Evolutionary conservation across 2,797 vertebrate species (phyloP).

Genomic region (Falco peregrinus): DNA sequence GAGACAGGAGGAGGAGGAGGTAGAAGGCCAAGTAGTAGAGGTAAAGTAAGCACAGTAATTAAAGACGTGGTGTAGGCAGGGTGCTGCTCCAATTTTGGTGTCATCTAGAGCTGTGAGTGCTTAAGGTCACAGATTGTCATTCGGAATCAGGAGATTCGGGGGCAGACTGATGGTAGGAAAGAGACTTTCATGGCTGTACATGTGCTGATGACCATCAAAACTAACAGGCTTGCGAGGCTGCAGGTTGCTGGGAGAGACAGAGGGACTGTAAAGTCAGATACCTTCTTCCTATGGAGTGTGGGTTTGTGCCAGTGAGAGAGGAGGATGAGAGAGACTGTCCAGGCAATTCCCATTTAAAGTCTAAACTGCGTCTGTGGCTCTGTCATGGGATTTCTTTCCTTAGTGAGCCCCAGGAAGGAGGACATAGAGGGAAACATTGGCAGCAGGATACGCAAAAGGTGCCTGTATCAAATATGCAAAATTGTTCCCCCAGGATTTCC

Average conservation of each 20-base stretch:
- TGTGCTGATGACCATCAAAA: background rate
- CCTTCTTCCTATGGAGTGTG: background rate
- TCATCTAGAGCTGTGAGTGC: background rate
- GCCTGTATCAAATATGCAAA: background rate
- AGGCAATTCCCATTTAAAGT: background rate
- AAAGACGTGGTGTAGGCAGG: background rate
- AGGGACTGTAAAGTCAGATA: background rate
- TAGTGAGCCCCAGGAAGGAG: background rate
- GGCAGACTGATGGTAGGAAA: background rate
- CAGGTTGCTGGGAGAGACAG: background rate
- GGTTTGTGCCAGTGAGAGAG: background rate
- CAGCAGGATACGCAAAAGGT: conserved; percentile 22
- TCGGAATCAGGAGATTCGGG: background rate
- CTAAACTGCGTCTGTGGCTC: background rate
- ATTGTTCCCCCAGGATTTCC: conserved; percentile 39
- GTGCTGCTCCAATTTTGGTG: rapidly evolving
- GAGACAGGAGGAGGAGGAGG: conserved; percentile 10
- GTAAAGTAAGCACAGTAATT: background rate
- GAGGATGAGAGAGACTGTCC: background rate
- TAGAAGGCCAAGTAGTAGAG: background rate
- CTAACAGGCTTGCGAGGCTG: background rate
- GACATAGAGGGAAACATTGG: background rate
- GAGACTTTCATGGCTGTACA: background rate
- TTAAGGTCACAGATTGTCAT: background rate
- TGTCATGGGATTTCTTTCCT: background rate